Evolutionary conservation across 2,797 vertebrate species (phyloP).

Genomic region (Adelosebastes latens): DNA sequence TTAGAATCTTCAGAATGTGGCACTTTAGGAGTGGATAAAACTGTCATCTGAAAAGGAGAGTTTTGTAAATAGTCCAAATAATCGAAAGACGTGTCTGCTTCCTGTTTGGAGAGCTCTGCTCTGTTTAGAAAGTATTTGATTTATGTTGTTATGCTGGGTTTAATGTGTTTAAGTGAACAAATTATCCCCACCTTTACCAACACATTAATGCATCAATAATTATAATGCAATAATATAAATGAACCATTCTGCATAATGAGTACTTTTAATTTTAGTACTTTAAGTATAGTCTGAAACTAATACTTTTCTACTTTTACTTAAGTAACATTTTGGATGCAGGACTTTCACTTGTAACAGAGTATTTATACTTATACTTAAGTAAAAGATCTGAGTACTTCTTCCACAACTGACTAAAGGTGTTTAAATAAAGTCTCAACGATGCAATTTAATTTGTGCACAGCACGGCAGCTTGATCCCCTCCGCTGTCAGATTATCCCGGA

Average conservation of each 20-base stretch:
- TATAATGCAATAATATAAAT: too few species aligned
- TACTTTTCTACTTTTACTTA: too few species aligned
- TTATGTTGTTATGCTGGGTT: neutral
- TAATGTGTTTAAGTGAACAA: neutral
- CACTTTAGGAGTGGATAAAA: neutral
- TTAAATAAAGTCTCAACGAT: neutral
- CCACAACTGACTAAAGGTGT: neutral
- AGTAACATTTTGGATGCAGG: too few species aligned
- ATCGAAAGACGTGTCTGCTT: neutral
- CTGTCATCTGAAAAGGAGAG: neutral
- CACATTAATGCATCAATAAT: too few species aligned
- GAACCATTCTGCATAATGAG: too few species aligned
- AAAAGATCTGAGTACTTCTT: too few species aligned
- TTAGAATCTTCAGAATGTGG: neutral
- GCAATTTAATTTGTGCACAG: slow-evolving; percentile 1
- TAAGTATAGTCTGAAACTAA: too few species aligned
- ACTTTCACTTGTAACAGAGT: too few species aligned
- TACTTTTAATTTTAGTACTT: too few species aligned
- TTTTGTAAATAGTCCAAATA: neutral
- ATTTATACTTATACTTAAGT: too few species aligned
- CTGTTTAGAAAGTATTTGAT: neutral
- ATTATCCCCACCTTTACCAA: neutral
- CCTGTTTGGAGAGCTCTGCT: neutral
- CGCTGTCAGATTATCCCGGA: slow-evolving; percentile 26
- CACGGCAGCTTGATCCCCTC: neutral